Evolutionary conservation across 2,113 vertebrate genomes (phyloP).

Genomic region (Megaleporinus macrocephalus): DNA sequence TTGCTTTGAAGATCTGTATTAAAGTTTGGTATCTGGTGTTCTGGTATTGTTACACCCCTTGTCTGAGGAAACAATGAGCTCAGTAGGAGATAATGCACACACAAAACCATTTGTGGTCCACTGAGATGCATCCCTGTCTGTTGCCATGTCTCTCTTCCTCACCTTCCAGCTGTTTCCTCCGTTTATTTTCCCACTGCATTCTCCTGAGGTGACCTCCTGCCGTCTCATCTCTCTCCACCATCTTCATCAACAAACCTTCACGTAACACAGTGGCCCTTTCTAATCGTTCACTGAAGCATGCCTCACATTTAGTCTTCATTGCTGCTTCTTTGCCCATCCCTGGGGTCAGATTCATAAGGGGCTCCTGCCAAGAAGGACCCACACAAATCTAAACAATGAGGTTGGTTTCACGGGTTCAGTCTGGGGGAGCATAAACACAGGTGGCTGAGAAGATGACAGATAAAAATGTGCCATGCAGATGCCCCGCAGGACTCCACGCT

Average conservation of each 20-base stretch:
- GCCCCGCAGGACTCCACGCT: not conserved
- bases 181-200: slow-evolving; percentile 72
- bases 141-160: not conserved
- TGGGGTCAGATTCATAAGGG: not conserved
- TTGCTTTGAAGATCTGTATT: too few species aligned
- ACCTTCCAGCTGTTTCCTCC: slow-evolving; percentile 17
- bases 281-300: slow-evolving; percentile 46
- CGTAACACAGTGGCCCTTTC: slow-evolving; percentile 53
- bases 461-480: slow-evolving; percentile 63
- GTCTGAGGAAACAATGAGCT: slow-evolving; percentile 64
- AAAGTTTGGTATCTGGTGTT: too few species aligned
- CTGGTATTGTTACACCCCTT: too few species aligned
- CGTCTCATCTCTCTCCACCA: slow-evolving; percentile 44
- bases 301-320: not conserved
- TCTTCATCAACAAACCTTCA: slow-evolving; percentile 63
- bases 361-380: not conserved
- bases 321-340: slow-evolving; percentile 21
- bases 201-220: slow-evolving; percentile 37
- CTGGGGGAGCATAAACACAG: slow-evolving; percentile 36
- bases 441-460: not conserved
- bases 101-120: not conserved
- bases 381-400: slow-evolving; percentile 32
- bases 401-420: not conserved
- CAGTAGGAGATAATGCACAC: slow-evolving; percentile 48
- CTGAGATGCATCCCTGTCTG: slow-evolving; percentile 39